phyloP scores from a whole-genome alignment of 1,140 invertebrate genomes.

The Ectropis grisescens region DNA sequence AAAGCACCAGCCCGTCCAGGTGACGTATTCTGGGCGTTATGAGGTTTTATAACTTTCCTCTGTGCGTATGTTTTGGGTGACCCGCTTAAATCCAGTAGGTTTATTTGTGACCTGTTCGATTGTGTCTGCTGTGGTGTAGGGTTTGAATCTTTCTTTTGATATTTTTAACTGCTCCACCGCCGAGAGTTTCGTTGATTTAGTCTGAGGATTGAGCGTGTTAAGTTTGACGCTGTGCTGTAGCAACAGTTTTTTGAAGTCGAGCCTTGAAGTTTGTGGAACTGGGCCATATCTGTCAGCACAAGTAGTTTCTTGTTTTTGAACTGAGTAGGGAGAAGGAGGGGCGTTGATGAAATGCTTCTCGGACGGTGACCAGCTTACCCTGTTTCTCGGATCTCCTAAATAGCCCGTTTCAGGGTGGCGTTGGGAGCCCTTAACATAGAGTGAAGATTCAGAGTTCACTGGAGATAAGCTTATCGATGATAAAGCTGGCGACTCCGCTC shows the following conservation, averaged over 20 bases:
- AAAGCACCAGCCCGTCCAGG: slow-evolving; percentile 58
- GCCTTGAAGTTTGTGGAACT: slow-evolving; percentile 76
- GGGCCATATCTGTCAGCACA: slow-evolving; percentile 72
- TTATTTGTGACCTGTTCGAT: slow-evolving; percentile 63
- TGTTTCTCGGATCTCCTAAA: slow-evolving; percentile 63
- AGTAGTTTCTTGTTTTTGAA: slow-evolving; percentile 68
- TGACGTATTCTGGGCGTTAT: slow-evolving; percentile 68
- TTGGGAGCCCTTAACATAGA: slow-evolving; percentile 50
- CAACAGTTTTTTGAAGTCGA: slow-evolving; percentile 87
- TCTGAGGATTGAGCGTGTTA: slow-evolving; percentile 71
- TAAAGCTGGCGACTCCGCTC: slow-evolving; percentile 66
- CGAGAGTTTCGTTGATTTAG: slow-evolving; percentile 75
- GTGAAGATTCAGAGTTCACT: slow-evolving; percentile 63
- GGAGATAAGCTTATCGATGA: slow-evolving; percentile 67
- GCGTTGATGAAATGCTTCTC: slow-evolving; percentile 38
- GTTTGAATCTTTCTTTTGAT: slow-evolving; percentile 70
- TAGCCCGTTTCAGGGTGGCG: slow-evolving; percentile 72
- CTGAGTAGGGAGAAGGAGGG: slow-evolving; percentile 22
- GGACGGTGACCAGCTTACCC: slow-evolving; percentile 68
- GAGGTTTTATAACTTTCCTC: slow-evolving; percentile 69
- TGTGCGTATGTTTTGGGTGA: slow-evolving; percentile 77
- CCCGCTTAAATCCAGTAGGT: slow-evolving; percentile 75
- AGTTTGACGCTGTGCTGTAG: slow-evolving; percentile 76
- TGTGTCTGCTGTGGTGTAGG: slow-evolving; percentile 45
- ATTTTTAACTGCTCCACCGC: slow-evolving; percentile 87